These are phyloP conservation scores for Ctenochaetus hawaiiensis DNA, from an alignment of 2,797 vertebrate species.

Conservation along the genomic window DNA sequence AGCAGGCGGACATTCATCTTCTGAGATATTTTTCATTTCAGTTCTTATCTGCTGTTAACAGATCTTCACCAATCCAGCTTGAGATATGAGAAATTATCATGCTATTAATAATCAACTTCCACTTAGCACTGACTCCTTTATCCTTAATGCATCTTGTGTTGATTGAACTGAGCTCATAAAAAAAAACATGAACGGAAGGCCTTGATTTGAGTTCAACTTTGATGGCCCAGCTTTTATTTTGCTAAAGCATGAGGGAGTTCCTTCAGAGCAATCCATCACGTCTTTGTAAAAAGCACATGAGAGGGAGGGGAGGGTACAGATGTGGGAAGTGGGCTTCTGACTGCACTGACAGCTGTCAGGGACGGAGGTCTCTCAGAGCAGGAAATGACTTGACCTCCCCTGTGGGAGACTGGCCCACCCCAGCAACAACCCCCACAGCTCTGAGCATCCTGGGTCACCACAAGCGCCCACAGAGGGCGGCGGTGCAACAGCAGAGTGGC, in stretches of 20 bases:
- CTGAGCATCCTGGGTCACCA: constrained; percentile 76
- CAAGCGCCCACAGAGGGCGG: constrained; percentile 60
- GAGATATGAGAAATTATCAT: not conserved
- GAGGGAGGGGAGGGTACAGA: constrained; percentile 57
- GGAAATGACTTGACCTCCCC: constrained; percentile 88
- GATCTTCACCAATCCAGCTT: not conserved
- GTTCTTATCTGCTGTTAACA: constrained; percentile 20
- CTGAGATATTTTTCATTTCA: constrained; percentile 22
- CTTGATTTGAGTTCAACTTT: constrained; percentile 18
- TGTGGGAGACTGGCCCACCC: constrained; percentile 81
- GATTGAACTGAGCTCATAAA: not conserved
- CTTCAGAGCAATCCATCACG: constrained; percentile 56
- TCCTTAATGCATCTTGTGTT: not conserved
- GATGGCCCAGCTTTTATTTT: constrained; percentile 38
- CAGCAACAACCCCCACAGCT: constrained; percentile 78
- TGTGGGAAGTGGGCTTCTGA: constrained; percentile 81
- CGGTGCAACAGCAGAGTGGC: constrained; percentile 32
- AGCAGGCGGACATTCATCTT: constrained; percentile 50
- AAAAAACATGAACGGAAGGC: not conserved
- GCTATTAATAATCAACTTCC: not conserved
- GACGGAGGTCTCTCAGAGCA: constrained; percentile 83
- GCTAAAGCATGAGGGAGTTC: constrained; percentile 53
- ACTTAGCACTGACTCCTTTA: not conserved
- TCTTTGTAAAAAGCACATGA: constrained; percentile 46
- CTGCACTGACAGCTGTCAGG: constrained; percentile 87